phyloP scores from a whole-genome alignment of 2,888 invertebrate species.

The Blera fallax region DNA sequence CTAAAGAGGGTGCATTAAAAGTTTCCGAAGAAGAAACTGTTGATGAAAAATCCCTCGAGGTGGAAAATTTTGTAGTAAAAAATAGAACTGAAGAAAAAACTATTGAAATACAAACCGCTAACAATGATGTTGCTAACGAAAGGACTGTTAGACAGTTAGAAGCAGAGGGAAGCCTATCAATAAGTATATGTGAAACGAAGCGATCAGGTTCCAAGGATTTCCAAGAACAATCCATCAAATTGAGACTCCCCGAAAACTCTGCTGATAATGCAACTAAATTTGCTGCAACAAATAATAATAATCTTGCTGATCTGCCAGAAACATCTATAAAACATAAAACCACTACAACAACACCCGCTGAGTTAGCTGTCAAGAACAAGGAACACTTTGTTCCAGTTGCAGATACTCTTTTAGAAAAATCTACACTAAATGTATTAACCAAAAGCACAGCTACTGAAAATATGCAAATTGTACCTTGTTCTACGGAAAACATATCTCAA shows the following conservation, averaged over 20 bases:
- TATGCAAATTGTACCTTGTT: too few relatives aligned
- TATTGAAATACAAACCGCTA: neutral
- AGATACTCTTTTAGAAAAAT: neutral
- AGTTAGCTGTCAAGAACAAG: neutral
- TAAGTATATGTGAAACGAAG: neutral
- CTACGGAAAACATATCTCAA: too few relatives aligned
- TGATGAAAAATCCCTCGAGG: neutral
- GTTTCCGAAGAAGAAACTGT: too few relatives aligned
- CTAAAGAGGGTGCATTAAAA: too few relatives aligned
- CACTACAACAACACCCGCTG: neutral
- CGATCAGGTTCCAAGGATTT: too few relatives aligned
- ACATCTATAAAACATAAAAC: neutral
- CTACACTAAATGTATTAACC: too few relatives aligned
- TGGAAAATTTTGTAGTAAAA: neutral
- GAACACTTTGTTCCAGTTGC: neutral
- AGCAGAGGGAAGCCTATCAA: neutral
- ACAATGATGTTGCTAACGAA: neutral
- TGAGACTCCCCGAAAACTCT: neutral
- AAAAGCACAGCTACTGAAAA: neutral
- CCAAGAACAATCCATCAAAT: too few relatives aligned
- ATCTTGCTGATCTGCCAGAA: too few relatives aligned
- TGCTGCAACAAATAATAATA: too few relatives aligned
- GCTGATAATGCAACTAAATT: neutral
- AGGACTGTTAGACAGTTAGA: too few relatives aligned
- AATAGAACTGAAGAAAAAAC: neutral